Evolutionary conservation across 1,140 invertebrate genomes (phyloP).

Genomic region (Pteromalus puparum): DNA sequence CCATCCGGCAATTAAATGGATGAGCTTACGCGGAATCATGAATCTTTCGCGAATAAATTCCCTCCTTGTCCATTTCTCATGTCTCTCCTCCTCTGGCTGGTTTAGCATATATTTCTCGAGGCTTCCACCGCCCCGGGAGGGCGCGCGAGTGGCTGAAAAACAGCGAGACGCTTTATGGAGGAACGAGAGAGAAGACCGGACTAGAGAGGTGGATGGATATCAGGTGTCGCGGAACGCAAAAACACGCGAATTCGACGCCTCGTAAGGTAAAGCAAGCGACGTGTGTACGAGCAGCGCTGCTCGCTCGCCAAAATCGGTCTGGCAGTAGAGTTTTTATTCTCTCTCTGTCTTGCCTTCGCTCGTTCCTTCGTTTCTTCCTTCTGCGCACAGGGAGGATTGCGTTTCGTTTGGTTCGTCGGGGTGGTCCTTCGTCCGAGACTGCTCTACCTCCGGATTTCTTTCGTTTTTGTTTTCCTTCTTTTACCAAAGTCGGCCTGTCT

Average conservation of each 20-base stretch:
- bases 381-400: constrained; percentile 16
- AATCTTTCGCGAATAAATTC: constrained; percentile 49
- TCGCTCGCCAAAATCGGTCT: constrained; percentile 34
- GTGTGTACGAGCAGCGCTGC: background rate
- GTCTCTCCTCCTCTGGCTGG: background rate
- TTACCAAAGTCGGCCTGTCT: background rate
- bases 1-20: constrained; percentile 42
- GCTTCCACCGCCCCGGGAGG: background rate
- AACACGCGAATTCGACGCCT: constrained; percentile 50
- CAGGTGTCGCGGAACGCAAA: constrained; percentile 43
- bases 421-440: background rate
- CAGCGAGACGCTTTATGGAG: background rate
- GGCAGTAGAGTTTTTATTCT: constrained; percentile 10
- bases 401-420: constrained; percentile 14
- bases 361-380: background rate
- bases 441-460: background rate
- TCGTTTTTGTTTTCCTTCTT: background rate
- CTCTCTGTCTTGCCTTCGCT: background rate
- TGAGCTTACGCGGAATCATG: constrained; percentile 50
- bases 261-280: constrained; percentile 29
- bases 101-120: constrained; percentile 3
- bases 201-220: constrained; percentile 29
- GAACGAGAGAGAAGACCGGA: background rate
- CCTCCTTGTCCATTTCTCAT: constrained; percentile 30
- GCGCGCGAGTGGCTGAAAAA: background rate